Evolutionary conservation across 35 echinoderm and acorn worm species (phyloP).

Genomic region (Nesometra sesokonis): DNA sequence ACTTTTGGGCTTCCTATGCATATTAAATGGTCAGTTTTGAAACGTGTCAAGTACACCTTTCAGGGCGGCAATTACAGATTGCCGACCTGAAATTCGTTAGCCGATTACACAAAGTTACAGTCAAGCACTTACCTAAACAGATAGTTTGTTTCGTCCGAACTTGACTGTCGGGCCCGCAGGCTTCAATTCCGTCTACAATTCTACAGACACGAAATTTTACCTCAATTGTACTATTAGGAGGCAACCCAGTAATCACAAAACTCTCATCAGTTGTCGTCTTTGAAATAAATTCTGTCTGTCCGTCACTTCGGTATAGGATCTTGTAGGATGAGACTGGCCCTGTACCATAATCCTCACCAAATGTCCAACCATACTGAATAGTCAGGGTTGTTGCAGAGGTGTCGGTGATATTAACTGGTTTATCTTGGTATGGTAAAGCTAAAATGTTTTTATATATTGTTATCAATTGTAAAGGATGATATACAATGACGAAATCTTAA

Average conservation of each 20-base stretch:
- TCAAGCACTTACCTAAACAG: no score
- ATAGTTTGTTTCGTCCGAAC: neutral
- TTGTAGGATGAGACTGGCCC: neutral
- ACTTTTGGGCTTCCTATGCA: no score
- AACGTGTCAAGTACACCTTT: no score
- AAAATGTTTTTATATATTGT: no score
- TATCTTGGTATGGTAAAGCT: neutral
- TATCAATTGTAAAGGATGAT: no score
- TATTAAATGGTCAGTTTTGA: no score
- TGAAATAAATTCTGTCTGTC: neutral
- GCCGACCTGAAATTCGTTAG: no score
- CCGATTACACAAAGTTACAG: no score
- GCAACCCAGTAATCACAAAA: neutral
- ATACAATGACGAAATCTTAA: no score
- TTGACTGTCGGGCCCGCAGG: neutral
- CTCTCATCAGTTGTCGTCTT: neutral
- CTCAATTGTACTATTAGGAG: neutral
- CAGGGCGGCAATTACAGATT: no score
- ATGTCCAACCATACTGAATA: neutral
- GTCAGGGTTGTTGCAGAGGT: neutral
- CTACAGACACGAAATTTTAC: neutral
- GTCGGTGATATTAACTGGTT: neutral
- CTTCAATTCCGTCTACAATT: neutral
- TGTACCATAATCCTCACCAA: neutral
- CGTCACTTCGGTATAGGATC: neutral